A percentile compares a stretch with the other conserved stretches of the same genome.
Evolutionary conservation across 2,797 vertebrate species (phyloP).

Genomic region (Pipistrellus pygmaeus): DNA sequence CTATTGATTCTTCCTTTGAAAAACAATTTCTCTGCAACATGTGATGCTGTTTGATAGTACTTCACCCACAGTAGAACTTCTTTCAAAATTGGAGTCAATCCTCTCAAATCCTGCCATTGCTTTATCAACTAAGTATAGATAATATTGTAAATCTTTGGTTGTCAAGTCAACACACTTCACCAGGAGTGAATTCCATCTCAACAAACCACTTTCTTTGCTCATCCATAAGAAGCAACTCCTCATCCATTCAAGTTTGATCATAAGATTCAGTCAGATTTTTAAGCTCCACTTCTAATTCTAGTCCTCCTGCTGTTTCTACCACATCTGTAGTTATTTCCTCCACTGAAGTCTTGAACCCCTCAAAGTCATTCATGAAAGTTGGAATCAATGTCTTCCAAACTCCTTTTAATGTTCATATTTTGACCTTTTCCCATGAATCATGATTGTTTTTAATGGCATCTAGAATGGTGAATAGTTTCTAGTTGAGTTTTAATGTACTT

Average conservation of each 20-base stretch:
- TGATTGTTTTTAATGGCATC: not conserved
- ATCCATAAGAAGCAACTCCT: not conserved
- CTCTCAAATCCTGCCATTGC: not conserved
- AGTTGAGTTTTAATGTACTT: not conserved
- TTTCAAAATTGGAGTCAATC: not conserved
- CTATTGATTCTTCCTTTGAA: not conserved
- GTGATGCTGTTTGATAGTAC: not conserved
- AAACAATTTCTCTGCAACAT: not conserved
- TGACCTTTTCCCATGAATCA: not conserved
- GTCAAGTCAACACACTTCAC: not conserved
- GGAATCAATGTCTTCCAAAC: not conserved
- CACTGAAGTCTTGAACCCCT: not conserved
- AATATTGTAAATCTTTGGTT: not conserved
- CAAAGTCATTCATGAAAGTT: not conserved
- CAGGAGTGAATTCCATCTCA: not conserved
- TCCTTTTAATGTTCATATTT: not conserved
- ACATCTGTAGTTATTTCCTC: not conserved
- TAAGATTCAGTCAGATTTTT: not conserved
- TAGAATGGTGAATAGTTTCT: not conserved
- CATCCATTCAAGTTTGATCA: not conserved
- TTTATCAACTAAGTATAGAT: not conserved
- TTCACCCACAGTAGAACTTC: not conserved
- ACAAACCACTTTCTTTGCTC: not conserved
- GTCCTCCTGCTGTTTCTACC: not conserved
- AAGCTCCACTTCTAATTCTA: not conserved